These are phyloP conservation scores for Caenorhabditis imperialis DNA, from an alignment of 2,888 invertebrate genomes.

Conservation along the genomic window DNA sequence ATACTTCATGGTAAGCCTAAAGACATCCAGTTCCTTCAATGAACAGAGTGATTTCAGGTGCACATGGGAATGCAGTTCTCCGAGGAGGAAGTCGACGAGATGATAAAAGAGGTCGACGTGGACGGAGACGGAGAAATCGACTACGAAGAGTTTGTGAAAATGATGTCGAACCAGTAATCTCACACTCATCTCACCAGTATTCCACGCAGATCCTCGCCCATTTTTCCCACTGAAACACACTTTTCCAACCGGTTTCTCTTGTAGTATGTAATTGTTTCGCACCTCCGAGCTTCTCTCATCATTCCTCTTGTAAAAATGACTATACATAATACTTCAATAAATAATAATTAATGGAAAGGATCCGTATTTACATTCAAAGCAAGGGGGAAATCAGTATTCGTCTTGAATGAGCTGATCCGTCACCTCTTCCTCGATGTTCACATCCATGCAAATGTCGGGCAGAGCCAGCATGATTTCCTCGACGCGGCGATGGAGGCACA, in stretches of 20 bases:
- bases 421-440: conserved; percentile 45
- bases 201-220: conserved; percentile 26
- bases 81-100: conserved; percentile 78
- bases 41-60: conserved; percentile 43
- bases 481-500: conserved; percentile 72
- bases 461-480: conserved; percentile 54
- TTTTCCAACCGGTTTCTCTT: conserved; percentile 41
- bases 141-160: conserved; percentile 72
- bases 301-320: conserved; percentile 27
- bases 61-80: conserved; percentile 78
- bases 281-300: conserved; percentile 44
- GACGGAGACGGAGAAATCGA: conserved; percentile 77
- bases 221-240: conserved; percentile 22
- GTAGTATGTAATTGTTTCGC: conserved; percentile 6
- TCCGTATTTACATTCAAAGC: no score
- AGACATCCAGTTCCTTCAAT: neutral
- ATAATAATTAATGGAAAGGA: no score
- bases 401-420: neutral
- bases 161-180: conserved; percentile 65
- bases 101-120: conserved; percentile 74
- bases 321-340: conserved; percentile 22
- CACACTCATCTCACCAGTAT: neutral
- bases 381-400: no score
- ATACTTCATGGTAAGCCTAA: conserved; percentile 70
- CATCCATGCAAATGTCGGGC: conserved; percentile 61